These are phyloP conservation scores for Drosophila sturtevanti DNA, from an alignment of 1,140 invertebrate species.

Conservation along the genomic window DNA sequence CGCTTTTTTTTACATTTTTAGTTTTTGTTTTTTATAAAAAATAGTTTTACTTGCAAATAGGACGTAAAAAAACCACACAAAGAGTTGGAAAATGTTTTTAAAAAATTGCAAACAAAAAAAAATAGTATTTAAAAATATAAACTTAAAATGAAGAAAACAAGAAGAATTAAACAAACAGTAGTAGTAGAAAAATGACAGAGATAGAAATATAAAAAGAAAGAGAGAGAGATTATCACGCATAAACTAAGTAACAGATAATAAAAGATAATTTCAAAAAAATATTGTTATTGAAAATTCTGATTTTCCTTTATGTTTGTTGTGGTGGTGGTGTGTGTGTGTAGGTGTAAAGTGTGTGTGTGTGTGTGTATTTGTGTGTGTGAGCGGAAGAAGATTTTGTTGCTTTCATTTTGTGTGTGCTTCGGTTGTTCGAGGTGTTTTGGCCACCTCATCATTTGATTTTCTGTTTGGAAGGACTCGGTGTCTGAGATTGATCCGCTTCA, in stretches of 20 bases:
- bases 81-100: slow-evolving; percentile 43
- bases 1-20: slow-evolving; percentile 5
- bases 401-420: slow-evolving; percentile 5
- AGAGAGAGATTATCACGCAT: slow-evolving; percentile 7
- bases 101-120: neutral
- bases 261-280: slow-evolving; percentile 5
- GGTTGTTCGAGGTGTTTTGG: neutral
- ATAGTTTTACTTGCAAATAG: slow-evolving; percentile 64
- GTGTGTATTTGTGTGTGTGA: slow-evolving; percentile 17
- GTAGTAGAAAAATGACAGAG: neutral
- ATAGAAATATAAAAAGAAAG: slow-evolving; percentile 8
- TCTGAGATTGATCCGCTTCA: slow-evolving; percentile 77
- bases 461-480: slow-evolving; percentile 66
- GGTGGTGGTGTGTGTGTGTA: slow-evolving; percentile 41
- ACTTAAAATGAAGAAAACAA: slow-evolving; percentile 10
- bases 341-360: neutral
- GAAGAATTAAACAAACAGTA: slow-evolving; percentile 4
- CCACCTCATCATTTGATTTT: slow-evolving; percentile 62
- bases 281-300: neutral
- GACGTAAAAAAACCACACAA: slow-evolving; percentile 60
- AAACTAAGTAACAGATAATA: slow-evolving; percentile 12
- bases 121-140: neutral
- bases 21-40: slow-evolving; percentile 46
- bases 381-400: slow-evolving; percentile 69
- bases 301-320: slow-evolving; percentile 5